These are phyloP conservation scores for Hemithea aestivaria DNA, from an alignment of 2,888 invertebrate species.

Conservation along the genomic window DNA sequence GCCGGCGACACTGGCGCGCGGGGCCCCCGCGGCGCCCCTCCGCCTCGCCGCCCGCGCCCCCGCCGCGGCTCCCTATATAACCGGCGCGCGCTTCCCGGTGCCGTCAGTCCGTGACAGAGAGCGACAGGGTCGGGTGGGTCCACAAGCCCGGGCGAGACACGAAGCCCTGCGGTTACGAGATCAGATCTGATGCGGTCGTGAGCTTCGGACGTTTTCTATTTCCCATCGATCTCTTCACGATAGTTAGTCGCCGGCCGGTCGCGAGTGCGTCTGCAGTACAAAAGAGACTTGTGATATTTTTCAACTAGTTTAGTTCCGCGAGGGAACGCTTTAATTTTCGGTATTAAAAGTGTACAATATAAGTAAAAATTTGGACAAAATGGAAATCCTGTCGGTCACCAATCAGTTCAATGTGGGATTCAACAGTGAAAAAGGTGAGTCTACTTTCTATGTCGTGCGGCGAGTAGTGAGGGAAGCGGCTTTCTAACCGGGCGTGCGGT, in stretches of 20 bases:
- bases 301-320: constrained; percentile 72
- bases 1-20: constrained; percentile 64
- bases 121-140: constrained; percentile 75
- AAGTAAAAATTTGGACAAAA: constrained; percentile 81
- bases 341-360: constrained; percentile 77
- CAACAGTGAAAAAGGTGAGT: constrained; percentile 86
- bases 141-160: constrained; percentile 68
- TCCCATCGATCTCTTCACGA: constrained; percentile 70
- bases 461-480: constrained; percentile 57
- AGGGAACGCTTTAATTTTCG: constrained; percentile 64
- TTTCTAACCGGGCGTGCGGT: constrained; percentile 66
- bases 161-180: constrained; percentile 77
- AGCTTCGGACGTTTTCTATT: constrained; percentile 61
- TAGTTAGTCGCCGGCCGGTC: constrained; percentile 66
- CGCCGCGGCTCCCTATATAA: constrained; percentile 70
- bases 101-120: constrained; percentile 75
- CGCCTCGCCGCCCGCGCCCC: constrained; percentile 58
- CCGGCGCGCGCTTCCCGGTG: constrained; percentile 51
- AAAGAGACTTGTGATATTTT: constrained; percentile 80
- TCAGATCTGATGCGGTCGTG: constrained; percentile 76
- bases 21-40: constrained; percentile 64
- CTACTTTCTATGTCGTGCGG: constrained; percentile 64
- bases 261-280: constrained; percentile 75
- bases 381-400: constrained; percentile 89
- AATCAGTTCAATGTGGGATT: constrained; percentile 87